Evolutionary conservation across 1,140 invertebrate genomes (phyloP).

Genomic region (Nasonia vitripennis): DNA sequence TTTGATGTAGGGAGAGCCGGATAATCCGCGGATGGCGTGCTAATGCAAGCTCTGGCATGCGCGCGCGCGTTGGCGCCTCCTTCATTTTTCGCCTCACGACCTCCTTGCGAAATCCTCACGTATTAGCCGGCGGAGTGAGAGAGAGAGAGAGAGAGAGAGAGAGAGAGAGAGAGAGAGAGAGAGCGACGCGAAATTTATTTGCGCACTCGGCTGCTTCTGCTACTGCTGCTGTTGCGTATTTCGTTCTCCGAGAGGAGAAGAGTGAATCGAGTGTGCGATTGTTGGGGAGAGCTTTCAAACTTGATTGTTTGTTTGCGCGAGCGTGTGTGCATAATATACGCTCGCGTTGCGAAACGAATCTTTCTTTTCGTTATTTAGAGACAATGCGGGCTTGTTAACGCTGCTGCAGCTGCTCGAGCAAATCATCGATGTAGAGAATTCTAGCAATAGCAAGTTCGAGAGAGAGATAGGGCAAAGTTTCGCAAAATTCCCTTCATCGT

Average conservation of each 20-base stretch:
- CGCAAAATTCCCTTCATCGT: neutral
- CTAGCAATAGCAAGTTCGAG: neutral
- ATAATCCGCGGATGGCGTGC: neutral
- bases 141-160: neutral
- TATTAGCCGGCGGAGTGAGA: neutral
- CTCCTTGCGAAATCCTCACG: neutral
- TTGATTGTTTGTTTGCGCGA: neutral
- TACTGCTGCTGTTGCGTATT: neutral
- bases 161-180: neutral
- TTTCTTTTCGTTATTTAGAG: neutral
- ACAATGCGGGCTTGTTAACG: neutral
- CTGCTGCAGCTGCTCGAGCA: neutral
- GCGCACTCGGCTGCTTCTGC: neutral
- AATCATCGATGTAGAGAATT: neutral
- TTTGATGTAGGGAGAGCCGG: slow-evolving; percentile 14
- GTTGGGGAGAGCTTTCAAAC: neutral
- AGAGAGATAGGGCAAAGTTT: neutral
- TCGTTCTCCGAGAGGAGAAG: neutral
- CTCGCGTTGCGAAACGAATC: neutral
- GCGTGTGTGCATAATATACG: neutral
- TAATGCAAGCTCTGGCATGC: neutral
- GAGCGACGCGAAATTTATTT: neutral
- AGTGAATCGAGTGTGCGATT: neutral
- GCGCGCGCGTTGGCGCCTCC: neutral
- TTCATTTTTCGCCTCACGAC: slow-evolving; percentile 24